Conservation (phyloP, 37 sponge, comb jelly and placozoan species). For the Geodia barretti region DNA sequence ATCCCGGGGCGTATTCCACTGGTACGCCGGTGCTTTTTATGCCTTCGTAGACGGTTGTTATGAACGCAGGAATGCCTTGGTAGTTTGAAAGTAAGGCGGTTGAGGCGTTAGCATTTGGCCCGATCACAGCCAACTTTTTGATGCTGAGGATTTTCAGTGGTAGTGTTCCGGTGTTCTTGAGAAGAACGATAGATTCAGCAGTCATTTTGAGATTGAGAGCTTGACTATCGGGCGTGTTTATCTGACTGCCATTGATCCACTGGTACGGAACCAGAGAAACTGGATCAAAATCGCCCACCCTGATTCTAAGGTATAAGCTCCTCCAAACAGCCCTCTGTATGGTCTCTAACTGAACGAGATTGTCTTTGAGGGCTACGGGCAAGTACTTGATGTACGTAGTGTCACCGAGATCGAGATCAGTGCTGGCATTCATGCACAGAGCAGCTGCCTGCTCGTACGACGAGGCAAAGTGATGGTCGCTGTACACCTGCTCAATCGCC, state of each 20-base stretch:
- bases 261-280: conserved; percentile 46
- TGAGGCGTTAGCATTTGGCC: too few relatives aligned
- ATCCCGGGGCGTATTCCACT: too few relatives aligned
- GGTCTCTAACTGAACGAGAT: conserved; percentile 13
- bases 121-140: not conserved
- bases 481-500: conserved; percentile 28
- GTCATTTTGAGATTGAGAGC: conserved; percentile 51
- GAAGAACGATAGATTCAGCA: conserved; percentile 51
- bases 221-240: conserved; percentile 47
- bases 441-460: conserved; percentile 43
- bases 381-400: conserved; percentile 36
- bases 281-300: conserved; percentile 77
- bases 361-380: conserved; percentile 16
- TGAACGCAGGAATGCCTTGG: too few relatives aligned
- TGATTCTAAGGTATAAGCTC: conserved; percentile 59
- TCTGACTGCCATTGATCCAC: conserved; percentile 24
- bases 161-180: conserved; percentile 56
- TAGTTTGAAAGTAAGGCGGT: too few relatives aligned
- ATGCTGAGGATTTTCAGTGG: not conserved
- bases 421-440: conserved; percentile 70
- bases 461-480: conserved; percentile 40
- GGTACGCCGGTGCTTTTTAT: too few relatives aligned
- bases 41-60: too few relatives aligned
- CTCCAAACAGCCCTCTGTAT: conserved; percentile 46
- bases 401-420: conserved; percentile 75